phyloP scores from a whole-genome alignment of 1,140 invertebrate genomes.

The Luehdorfia chinensis region DNA sequence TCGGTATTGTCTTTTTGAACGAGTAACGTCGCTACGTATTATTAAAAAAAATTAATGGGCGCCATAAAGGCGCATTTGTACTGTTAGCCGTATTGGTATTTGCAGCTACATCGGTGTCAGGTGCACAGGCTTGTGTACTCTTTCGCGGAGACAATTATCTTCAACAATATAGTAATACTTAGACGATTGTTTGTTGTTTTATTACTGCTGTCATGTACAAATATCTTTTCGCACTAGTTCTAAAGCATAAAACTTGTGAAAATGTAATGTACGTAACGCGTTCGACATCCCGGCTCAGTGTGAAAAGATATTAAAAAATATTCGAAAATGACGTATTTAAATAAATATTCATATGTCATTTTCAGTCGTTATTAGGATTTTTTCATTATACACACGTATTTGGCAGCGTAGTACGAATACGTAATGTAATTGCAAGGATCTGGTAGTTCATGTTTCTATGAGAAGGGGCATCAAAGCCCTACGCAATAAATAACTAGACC shows the following conservation, averaged over 20 bases:
- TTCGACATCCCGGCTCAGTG: slow-evolving; percentile 7
- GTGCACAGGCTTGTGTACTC: no score
- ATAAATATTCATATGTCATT: not conserved
- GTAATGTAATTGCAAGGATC: slow-evolving; percentile 35
- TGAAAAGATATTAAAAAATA: not conserved
- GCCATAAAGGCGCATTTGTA: no score
- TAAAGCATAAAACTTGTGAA: no score
- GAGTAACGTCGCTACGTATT: not conserved
- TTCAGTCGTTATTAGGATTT: not conserved
- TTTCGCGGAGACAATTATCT: not conserved
- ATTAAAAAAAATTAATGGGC: no score
- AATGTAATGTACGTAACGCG: no score
- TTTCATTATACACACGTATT: slow-evolving; percentile 20
- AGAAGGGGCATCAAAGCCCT: slow-evolving; percentile 37
- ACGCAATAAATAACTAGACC: slow-evolving; percentile 73
- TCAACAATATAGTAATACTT: slow-evolving; percentile 1
- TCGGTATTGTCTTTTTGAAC: slow-evolving; percentile 6
- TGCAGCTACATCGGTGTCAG: no score
- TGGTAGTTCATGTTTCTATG: slow-evolving; percentile 39
- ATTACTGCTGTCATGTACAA: not conserved
- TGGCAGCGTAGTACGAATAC: slow-evolving; percentile 22
- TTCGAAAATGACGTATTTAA: slow-evolving; percentile 7
- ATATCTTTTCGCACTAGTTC: slow-evolving; percentile 3
- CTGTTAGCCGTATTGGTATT: no score
- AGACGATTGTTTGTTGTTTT: slow-evolving; percentile 10